These are phyloP conservation scores for Anarsia innoxiella DNA, from an alignment of 2,888 invertebrate species.

Conservation along the genomic window DNA sequence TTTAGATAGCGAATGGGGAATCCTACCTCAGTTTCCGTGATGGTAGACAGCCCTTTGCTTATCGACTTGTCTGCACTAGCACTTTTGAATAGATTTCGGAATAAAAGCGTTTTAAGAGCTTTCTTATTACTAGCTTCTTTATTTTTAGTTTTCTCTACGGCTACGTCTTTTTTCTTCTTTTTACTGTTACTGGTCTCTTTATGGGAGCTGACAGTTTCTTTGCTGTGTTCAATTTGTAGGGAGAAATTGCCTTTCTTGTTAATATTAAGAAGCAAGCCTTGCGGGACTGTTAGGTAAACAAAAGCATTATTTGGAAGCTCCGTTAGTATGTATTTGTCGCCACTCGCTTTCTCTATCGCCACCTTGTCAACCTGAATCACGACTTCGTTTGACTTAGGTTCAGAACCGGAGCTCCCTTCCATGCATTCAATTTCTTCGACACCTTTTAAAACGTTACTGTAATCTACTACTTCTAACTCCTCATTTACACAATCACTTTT, in stretches of 20 bases:
- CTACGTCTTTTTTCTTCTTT: slow-evolving; percentile 31
- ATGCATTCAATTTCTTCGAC: no score
- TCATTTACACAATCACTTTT: background rate
- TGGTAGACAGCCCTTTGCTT: slow-evolving; percentile 28
- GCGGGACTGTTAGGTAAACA: slow-evolving; percentile 49
- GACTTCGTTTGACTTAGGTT: background rate
- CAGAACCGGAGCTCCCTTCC: no score
- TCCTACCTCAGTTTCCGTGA: slow-evolving; percentile 50
- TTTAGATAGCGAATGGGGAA: slow-evolving; percentile 18
- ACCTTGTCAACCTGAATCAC: slow-evolving; percentile 10
- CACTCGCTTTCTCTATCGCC: slow-evolving; percentile 11
- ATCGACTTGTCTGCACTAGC: slow-evolving; percentile 33
- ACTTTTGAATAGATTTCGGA: slow-evolving; percentile 44
- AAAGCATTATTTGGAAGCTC: slow-evolving; percentile 50
- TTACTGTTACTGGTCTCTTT: slow-evolving; percentile 22
- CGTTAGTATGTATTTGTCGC: slow-evolving; percentile 29
- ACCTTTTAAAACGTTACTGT: background rate
- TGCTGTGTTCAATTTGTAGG: slow-evolving; percentile 5
- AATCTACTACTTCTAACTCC: slow-evolving; percentile 10
- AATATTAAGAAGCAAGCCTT: slow-evolving; percentile 32
- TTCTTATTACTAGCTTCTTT: slow-evolving; percentile 39
- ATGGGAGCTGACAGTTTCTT: slow-evolving; percentile 15
- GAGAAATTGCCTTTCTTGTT: slow-evolving; percentile 9
- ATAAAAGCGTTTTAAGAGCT: slow-evolving; percentile 47
- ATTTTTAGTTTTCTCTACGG: slow-evolving; percentile 25